Percentiles rank a stretch among this genome's conserved stretches.
Conservation (phyloP, 2,113 vertebrate species). For the Onychostoma macrolepis region DNA sequence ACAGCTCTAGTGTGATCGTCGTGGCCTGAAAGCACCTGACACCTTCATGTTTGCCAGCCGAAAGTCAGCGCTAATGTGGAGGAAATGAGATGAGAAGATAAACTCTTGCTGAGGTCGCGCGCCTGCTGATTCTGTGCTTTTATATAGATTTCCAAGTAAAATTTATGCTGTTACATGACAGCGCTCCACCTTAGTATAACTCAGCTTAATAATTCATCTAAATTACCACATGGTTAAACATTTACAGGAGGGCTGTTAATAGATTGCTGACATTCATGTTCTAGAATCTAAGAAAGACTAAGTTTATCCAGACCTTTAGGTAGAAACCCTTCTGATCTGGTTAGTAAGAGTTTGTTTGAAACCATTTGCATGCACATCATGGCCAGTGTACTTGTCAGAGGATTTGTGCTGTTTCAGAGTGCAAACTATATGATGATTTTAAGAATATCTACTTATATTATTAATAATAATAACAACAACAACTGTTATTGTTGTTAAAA, state of each 20-base stretch:
- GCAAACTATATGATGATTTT: not conserved
- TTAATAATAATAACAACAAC: not conserved
- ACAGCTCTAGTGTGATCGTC: not conserved
- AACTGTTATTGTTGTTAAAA: too few relatives aligned
- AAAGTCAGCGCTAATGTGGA: not conserved
- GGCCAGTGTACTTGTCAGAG: not conserved
- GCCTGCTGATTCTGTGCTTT: constrained; percentile 15
- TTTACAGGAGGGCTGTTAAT: constrained; percentile 11
- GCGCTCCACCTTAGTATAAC: constrained; percentile 4
- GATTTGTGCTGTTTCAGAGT: not conserved
- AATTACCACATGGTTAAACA: constrained; percentile 20
- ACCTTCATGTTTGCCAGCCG: not conserved
- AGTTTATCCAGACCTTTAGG: not conserved
- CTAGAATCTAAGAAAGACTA: not conserved
- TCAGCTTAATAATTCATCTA: constrained; percentile 24
- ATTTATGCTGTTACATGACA: constrained; percentile 14
- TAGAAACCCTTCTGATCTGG: not conserved
- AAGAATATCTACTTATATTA: not conserved
- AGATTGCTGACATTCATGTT: constrained; percentile 4
- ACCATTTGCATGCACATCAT: not conserved
- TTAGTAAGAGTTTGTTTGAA: not conserved
- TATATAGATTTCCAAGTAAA: not conserved
- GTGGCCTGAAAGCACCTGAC: not conserved
- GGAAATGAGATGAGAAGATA: not conserved
- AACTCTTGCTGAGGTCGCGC: not conserved